Conservation (phyloP, 2,888 invertebrate genomes). For the Anorthoa munda region DNA sequence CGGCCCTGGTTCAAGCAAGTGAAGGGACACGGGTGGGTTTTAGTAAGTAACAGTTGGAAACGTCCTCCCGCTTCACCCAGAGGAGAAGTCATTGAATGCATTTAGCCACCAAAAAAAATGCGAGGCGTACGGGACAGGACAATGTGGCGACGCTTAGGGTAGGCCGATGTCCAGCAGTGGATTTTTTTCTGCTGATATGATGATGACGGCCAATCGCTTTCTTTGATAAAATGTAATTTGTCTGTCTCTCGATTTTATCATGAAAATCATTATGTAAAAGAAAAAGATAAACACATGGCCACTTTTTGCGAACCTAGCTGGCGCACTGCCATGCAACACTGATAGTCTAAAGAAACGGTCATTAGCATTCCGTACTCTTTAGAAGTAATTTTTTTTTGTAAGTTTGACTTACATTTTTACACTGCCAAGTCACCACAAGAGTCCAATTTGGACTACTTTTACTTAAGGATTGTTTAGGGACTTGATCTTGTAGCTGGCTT, state of each 20-base stretch:
- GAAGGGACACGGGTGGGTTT: no score
- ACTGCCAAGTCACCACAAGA: constrained; percentile 30
- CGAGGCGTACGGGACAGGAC: no score
- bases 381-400: constrained; percentile 27
- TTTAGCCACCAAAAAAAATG: no score
- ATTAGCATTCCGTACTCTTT: constrained; percentile 34
- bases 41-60: no score
- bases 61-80: no score
- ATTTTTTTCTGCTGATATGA: no score
- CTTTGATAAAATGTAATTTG: no score
- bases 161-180: no score
- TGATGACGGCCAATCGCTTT: no score
- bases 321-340: constrained; percentile 27
- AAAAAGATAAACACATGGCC: background rate
- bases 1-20: no score
- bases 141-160: no score
- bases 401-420: constrained; percentile 41
- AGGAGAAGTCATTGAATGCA: no score
- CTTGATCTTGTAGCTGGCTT: background rate
- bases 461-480: background rate
- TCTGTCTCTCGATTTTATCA: background rate
- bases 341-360: constrained; percentile 21
- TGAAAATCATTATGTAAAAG: background rate
- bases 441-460: constrained; percentile 22
- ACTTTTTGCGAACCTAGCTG: constrained; percentile 13